These are phyloP conservation scores for Volucella zonaria DNA, from an alignment of 2,888 invertebrate genomes.

Conservation along the genomic window DNA sequence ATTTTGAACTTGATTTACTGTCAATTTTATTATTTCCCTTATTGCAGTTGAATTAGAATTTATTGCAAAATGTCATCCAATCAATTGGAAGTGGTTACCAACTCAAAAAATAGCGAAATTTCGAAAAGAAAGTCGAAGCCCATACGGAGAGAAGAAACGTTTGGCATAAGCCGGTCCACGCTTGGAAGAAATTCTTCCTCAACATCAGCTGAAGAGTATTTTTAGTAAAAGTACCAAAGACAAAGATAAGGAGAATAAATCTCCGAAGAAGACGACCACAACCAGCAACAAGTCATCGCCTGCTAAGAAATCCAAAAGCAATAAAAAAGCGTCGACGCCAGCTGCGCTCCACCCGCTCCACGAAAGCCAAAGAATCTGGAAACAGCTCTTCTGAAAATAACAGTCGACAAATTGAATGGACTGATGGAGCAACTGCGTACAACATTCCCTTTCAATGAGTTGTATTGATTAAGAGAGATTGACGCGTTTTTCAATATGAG, in stretches of 20 bases:
- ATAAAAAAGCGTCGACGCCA: constrained; percentile 71
- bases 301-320: constrained; percentile 64
- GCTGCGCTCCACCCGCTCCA: constrained; percentile 58
- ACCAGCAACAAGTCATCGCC: constrained; percentile 70
- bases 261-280: constrained; percentile 60
- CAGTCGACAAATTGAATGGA: constrained; percentile 84
- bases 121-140: constrained; percentile 83
- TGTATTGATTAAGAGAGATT: constrained; percentile 87
- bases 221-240: constrained; percentile 86
- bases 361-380: constrained; percentile 79
- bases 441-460: constrained; percentile 88
- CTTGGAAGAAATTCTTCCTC: constrained; percentile 89
- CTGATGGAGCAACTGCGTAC: constrained; percentile 85
- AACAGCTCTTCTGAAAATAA: constrained; percentile 82
- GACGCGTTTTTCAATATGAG: constrained; percentile 78
- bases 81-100: constrained; percentile 89
- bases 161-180: constrained; percentile 86
- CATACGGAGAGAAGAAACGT: constrained; percentile 84
- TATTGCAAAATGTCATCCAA: constrained; percentile 82
- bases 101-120: constrained; percentile 85
- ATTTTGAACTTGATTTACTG: constrained; percentile 37
- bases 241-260: constrained; percentile 83
- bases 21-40: constrained; percentile 38
- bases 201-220: constrained; percentile 87
- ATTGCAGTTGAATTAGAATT: constrained; percentile 32